These are phyloP conservation scores for Micrastur ruficollis DNA, from an alignment of 2,797 vertebrate genomes.

Conservation along the genomic window DNA sequence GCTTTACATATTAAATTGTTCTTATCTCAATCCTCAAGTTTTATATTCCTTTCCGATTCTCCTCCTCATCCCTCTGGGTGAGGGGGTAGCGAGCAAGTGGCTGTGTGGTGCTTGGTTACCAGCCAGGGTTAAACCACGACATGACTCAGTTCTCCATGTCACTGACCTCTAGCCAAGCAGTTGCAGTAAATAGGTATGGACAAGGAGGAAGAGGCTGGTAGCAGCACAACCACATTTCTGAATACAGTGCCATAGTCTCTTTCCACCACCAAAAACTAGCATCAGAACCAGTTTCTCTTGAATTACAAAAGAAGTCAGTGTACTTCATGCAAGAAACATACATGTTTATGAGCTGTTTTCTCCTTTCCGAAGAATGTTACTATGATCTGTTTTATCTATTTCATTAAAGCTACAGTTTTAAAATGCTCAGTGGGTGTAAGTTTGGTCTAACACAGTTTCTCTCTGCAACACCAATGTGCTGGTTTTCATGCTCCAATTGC, in stretches of 20 bases:
- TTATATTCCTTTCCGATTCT: no score
- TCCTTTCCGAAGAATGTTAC: background rate
- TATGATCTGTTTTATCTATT: background rate
- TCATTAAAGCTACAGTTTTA: background rate
- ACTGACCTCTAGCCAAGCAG: background rate
- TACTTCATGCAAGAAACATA: background rate
- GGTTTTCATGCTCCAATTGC: background rate
- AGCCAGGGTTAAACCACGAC: no score
- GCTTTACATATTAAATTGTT: no score
- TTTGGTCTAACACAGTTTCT: background rate
- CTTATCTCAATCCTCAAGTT: no score
- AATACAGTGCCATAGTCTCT: background rate
- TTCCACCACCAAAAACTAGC: background rate
- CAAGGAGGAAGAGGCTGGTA: background rate
- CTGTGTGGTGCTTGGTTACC: no score
- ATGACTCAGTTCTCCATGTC: background rate
- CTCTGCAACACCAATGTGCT: background rate
- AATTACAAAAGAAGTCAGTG: background rate
- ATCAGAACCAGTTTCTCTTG: background rate
- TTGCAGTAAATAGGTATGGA: background rate
- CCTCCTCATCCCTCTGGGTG: no score
- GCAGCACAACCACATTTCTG: rapidly evolving
- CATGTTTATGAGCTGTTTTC: background rate
- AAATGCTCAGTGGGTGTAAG: background rate
- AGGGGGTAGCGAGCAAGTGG: no score